Evolutionary conservation across 2,113 vertebrate species (phyloP), one percentile per base, ranked within the genome.

Genomic region (Glaucidium brasilianum): DNA sequence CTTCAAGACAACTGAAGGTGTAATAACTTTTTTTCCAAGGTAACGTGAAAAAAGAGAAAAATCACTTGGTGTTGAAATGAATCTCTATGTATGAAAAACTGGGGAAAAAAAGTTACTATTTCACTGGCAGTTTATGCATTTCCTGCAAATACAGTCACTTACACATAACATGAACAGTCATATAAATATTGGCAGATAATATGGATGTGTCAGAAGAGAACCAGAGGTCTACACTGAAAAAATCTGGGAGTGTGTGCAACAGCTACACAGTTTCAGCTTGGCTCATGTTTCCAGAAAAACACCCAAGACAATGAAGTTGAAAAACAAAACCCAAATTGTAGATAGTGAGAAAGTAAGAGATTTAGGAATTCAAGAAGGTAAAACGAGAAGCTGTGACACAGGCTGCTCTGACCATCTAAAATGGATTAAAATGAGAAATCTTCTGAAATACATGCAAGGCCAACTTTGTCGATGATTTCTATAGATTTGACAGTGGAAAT

Each of bases 251-350:
- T 1, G 11, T 8, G 26, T 22, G 43, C 55, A 69, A 32, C 11
- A 45, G 56, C 49, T 56, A 23, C n/a, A 7, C 25, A 23, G 5
- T 68, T 88, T 55, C 41, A 91, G 19, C 58, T 72, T 50, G 39
- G 35, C n/a, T 83, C 26, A 1, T 2, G 2, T 68, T 83, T 43
- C 53, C 49, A 91, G 49, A 35, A 77, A 77, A 85, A 58, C 23
- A 66, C 18, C 30, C 2, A 1, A 64, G 43, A 47, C 56, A 67
- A 16, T 0, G 0, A 32, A 32, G 52, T 10, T 32, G 56, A 25
- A 79, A 68, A 94, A 60, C 26, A 72, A 92, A 93, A 10, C 7
- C 13, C 4, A 1, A 64, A 10, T 1, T 67, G 41, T 10, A 60
- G 59, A 27, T 27, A 83, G n/a, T 1, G 22, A 45, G 59, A 76